Evolutionary conservation across 2,888 invertebrate species (phyloP).

Genomic region (Gastrophysa polygoni): DNA sequence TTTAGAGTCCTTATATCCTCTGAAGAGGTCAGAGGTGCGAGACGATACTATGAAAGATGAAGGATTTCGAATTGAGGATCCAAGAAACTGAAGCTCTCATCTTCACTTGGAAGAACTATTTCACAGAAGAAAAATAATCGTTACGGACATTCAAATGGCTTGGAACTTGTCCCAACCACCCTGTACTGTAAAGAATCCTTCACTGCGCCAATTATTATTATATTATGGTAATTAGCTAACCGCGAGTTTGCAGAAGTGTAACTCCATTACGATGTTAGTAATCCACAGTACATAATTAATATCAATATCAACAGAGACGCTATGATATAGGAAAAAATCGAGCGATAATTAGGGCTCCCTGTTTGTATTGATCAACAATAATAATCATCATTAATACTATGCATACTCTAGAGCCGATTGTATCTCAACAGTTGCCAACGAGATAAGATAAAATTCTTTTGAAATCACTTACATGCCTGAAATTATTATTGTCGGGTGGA

Average conservation of each 20-base stretch:
- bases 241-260: not conserved
- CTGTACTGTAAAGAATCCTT: not conserved
- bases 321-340: too few relatives aligned
- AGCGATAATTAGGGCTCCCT: not conserved
- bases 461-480: not conserved
- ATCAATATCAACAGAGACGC: too few relatives aligned
- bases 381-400: constrained; percentile 7
- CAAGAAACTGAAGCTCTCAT: too few relatives aligned
- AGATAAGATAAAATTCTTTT: constrained; percentile 26
- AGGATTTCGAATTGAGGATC: too few relatives aligned
- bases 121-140: too few relatives aligned
- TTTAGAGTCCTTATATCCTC: too few relatives aligned
- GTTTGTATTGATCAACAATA: constrained; percentile 4
- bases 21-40: too few relatives aligned
- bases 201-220: not conserved
- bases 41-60: too few relatives aligned
- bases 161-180: too few relatives aligned
- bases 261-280: not conserved
- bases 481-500: constrained; percentile 2
- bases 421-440: constrained; percentile 17
- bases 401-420: constrained; percentile 7
- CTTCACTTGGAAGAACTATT: too few relatives aligned
- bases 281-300: too few relatives aligned
- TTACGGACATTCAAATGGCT: too few relatives aligned
- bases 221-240: not conserved